Percentiles rank a stretch among this genome's conserved stretches.
phyloP scores from a whole-genome alignment of 2,113 vertebrate species.

The Toxostoma redivivum region DNA sequence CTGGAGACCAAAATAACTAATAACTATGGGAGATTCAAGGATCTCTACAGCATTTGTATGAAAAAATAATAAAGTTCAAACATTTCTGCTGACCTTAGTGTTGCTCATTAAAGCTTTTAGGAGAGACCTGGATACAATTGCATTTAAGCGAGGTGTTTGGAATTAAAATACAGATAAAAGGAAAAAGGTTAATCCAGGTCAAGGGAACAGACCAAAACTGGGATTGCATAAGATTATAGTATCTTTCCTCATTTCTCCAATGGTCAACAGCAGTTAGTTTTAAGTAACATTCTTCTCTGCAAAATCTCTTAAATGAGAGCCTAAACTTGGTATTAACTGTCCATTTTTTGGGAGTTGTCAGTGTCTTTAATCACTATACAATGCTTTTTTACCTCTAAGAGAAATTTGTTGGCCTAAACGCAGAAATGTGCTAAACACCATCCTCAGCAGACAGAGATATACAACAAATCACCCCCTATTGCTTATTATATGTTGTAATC shows the following conservation, averaged over 20 bases:
- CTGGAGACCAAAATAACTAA: neutral
- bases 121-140: conserved; percentile 36
- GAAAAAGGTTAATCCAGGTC: conserved; percentile 76
- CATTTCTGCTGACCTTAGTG: conserved; percentile 34
- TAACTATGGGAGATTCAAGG: neutral
- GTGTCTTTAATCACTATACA: conserved; percentile 70
- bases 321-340: conserved; percentile 76
- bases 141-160: conserved; percentile 68
- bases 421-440: neutral
- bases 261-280: conserved; percentile 70
- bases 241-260: conserved; percentile 56
- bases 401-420: conserved; percentile 45
- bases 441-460: neutral
- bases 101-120: conserved; percentile 58
- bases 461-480: neutral
- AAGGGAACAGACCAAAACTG: conserved; percentile 59
- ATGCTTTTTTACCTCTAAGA: conserved; percentile 59
- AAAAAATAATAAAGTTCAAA: conserved; percentile 51
- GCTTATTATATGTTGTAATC: neutral
- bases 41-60: conserved; percentile 19
- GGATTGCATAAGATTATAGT: conserved; percentile 54
- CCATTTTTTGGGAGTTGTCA: conserved; percentile 77
- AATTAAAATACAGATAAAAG: conserved; percentile 78
- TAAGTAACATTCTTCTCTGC: conserved; percentile 49
- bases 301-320: conserved; percentile 71